Conservation (phyloP, 2,797 vertebrate genomes). For the Eulemur rubriventer region DNA sequence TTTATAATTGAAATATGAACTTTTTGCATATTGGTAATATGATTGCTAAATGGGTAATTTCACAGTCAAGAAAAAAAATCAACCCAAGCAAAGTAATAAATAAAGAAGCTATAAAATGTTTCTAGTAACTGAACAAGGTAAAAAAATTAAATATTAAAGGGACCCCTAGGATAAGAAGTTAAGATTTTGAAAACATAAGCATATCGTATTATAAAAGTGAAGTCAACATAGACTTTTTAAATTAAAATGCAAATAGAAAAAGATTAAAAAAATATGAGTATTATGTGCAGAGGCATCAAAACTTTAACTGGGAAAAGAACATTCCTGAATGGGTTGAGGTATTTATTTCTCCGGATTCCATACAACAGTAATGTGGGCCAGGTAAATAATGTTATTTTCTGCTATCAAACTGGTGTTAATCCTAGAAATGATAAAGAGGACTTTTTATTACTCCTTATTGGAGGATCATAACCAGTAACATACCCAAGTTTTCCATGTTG, state of each 20-base stretch:
- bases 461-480: background rate
- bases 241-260: constrained; percentile 81
- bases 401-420: constrained; percentile 47
- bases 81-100: constrained; percentile 43
- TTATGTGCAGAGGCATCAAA: constrained; percentile 63
- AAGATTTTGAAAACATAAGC: constrained; percentile 75
- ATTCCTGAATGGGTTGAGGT: constrained; percentile 72
- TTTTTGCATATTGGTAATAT: constrained; percentile 43
- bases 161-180: constrained; percentile 66
- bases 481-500: background rate
- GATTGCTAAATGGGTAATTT: constrained; percentile 60
- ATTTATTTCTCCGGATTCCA: constrained; percentile 73
- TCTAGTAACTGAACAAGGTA: constrained; percentile 75
- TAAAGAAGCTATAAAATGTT: constrained; percentile 72
- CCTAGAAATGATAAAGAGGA: background rate
- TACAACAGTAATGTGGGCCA: constrained; percentile 30
- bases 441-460: background rate
- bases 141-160: constrained; percentile 79
- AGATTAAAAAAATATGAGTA: constrained; percentile 66
- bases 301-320: constrained; percentile 68
- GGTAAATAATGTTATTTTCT: constrained; percentile 59
- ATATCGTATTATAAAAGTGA: constrained; percentile 69
- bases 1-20: constrained; percentile 61
- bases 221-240: constrained; percentile 76
- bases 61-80: constrained; percentile 30